phyloP scores from a whole-genome alignment of 2,113 vertebrate species.

The Tenrec ecaudatus region DNA sequence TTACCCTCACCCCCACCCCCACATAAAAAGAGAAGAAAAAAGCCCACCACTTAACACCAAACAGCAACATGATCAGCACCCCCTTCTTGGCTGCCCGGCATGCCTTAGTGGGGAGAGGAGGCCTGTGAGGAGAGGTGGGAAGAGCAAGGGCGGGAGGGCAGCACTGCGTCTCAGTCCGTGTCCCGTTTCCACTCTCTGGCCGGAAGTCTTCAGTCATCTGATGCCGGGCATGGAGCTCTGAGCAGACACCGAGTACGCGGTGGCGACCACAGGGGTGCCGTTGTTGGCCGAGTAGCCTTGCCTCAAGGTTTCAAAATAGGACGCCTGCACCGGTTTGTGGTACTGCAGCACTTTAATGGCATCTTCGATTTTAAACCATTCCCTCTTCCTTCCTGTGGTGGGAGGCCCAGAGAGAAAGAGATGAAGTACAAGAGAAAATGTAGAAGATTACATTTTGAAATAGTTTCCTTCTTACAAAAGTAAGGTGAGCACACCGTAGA shows the following conservation, averaged over 20 bases:
- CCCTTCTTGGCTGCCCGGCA: slow-evolving; percentile 84
- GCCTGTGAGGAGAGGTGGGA: slow-evolving; percentile 80
- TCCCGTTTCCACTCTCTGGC: slow-evolving; percentile 68
- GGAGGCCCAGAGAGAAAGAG: slow-evolving; percentile 80
- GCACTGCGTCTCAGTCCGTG: slow-evolving; percentile 85
- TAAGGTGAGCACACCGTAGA: neutral
- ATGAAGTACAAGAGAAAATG: slow-evolving; percentile 61
- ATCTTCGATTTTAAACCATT: slow-evolving; percentile 99
- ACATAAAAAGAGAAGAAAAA: slow-evolving; percentile 69
- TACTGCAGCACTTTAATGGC: slow-evolving; percentile 95
- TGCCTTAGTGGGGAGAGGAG: slow-evolving; percentile 83
- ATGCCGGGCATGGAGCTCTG: slow-evolving; percentile 95
- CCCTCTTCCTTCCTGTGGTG: slow-evolving; percentile 96
- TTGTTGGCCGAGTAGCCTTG: slow-evolving; percentile 96
- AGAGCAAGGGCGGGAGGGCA: slow-evolving; percentile 69
- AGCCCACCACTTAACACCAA: slow-evolving; percentile 84
- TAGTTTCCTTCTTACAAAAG: neutral
- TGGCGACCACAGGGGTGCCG: slow-evolving; percentile 93
- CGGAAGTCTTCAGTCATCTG: slow-evolving; percentile 94
- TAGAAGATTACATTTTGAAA: neutral
- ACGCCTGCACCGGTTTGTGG: slow-evolving; percentile 99
- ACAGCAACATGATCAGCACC: slow-evolving; percentile 80
- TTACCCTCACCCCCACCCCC: slow-evolving; percentile 70
- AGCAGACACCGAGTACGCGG: slow-evolving; percentile 91
- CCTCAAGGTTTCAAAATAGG: slow-evolving; percentile 95